Base-by-base conservation (phyloP, 1,140 invertebrate genomes). In the Capitella teleta region DNA sequence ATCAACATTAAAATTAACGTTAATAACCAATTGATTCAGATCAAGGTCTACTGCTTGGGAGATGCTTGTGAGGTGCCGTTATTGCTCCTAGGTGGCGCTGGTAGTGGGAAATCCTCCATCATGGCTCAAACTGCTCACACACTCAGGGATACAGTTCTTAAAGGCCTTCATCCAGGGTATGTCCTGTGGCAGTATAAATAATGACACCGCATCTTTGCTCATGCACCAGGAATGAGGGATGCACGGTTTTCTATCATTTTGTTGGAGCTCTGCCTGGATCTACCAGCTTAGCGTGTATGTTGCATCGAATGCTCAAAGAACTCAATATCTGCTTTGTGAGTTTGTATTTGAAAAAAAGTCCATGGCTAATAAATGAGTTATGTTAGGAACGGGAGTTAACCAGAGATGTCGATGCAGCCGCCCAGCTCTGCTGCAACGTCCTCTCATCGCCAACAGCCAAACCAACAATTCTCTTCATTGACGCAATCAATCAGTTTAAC, bases 11-110 rank as follows among this genome's bases (percentile, higher is more conserved):
- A n/a, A n/a, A n/a, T n/a, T n/a, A n/a, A n/a, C n/a, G n/a, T n/a
- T n/a, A n/a, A n/a, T n/a, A n/a, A n/a, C n/a, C n/a, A n/a, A n/a
- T n/a, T n/a, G n/a, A n/a, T n/a, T n/a, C n/a, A 54, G 66, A 66
- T 70, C 32, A 58, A 62, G 41, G 58, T 64, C 30, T 66, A 70
- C 51, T 60, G 68, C 34, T 47, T 57, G 36, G 58, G 57, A 44
- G 64, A 62, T 42, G 62, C 64, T 24, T 60, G 57, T 52, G 67
- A 68, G 55, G 63, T 68, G 3, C 51, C 54, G n/a, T 24, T 54
- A 32, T 12, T 56, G n/a, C 16, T 56, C 21, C 12, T 53, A 5
- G 54, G 54, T 3, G 51, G 34, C 12, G 24, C 44, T 12, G 54
- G 54, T 6, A 23, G 42, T 24, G 54, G 54, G 16, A 56, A 56